Base-by-base conservation (phyloP, 2,113 vertebrate genomes). In the Pitta sordida region DNA sequence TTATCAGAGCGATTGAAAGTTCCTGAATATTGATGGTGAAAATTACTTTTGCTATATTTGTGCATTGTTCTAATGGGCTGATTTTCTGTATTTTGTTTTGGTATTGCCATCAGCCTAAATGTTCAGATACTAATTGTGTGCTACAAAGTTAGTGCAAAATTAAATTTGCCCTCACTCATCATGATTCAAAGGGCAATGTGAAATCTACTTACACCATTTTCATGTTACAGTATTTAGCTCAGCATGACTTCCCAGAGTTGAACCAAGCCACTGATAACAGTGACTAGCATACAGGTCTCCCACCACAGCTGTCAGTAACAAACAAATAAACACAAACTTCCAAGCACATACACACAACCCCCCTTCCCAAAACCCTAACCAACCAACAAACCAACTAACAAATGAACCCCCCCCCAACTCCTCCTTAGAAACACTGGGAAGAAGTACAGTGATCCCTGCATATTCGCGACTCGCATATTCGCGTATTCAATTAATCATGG, bases 151-250 rank as follows among this genome's bases (percentile, higher is more conserved):
- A 84, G 32, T 65, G 39, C 51, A 95, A 96, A 90, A 95, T 81
- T 55, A 83, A 87, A 96, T 93, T 94, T 96, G 44, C 76, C 43
- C 46, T 90, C 4, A 15, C 37, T n/a, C 51, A 39, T 92, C 59
- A n/a, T 49, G 48, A 73, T 93, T 87, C 83, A 85, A 85, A 21
- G 26, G 36, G 75, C n/a, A 96, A 36, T 83, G 71, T 81, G 94
- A 96, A 96, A 97, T 59, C 90, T 67, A 91, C 67, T 93, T 75
- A 2, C 48, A 93, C 67, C 32, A 73, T 84, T 94, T 96, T 93
- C 56, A 68, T 58, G 60, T 95, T 93, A 51, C 12, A 91, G 62
- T 96, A 94, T 91, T 96, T 94, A 8, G 2, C 90, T 88, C 91
- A 90, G 75, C 63, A 60, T 13, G 58, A 51, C 46, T 90, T 90